These are phyloP conservation scores for Empis stercorea DNA, from an alignment of 2,888 invertebrate species.

Conservation along the genomic window DNA sequence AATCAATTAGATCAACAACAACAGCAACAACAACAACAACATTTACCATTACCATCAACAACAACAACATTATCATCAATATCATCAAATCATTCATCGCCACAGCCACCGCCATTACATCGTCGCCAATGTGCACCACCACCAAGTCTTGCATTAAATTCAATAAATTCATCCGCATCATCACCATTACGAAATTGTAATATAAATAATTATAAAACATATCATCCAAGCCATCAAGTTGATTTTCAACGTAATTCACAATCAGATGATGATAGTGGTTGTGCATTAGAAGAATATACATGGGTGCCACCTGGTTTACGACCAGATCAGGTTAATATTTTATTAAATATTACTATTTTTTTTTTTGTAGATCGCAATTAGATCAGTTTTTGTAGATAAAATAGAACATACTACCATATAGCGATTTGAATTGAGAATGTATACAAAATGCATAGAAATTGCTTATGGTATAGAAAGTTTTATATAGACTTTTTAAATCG, in stretches of 20 bases:
- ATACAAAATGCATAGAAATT: background rate
- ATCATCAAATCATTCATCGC: constrained; percentile 10
- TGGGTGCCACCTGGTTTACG: constrained; percentile 95
- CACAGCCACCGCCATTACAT: constrained; percentile 23
- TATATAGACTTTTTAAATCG: too few relatives aligned
- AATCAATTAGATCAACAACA: constrained; percentile 18
- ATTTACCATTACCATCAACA: constrained; percentile 4
- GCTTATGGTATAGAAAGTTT: too few relatives aligned
- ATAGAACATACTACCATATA: too few relatives aligned
- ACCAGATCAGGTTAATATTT: constrained; percentile 76
- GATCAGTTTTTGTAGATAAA: too few relatives aligned
- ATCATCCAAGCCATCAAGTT: constrained; percentile 31
- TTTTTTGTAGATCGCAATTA: background rate
- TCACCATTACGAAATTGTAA: constrained; percentile 27
- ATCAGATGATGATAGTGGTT: constrained; percentile 95
- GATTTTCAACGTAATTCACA: constrained; percentile 78
- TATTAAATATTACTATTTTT: background rate
- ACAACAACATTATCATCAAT: constrained; percentile 19
- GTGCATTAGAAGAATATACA: constrained; percentile 94
- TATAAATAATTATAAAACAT: constrained; percentile 28
- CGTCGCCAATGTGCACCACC: constrained; percentile 35
- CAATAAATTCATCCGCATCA: constrained; percentile 19
- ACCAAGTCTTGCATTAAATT: constrained; percentile 27
- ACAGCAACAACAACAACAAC: constrained; percentile 18
- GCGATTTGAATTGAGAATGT: background rate